Evolutionary conservation across 2,797 vertebrate species (phyloP).

Genomic region (Novumbra hubbsi): DNA sequence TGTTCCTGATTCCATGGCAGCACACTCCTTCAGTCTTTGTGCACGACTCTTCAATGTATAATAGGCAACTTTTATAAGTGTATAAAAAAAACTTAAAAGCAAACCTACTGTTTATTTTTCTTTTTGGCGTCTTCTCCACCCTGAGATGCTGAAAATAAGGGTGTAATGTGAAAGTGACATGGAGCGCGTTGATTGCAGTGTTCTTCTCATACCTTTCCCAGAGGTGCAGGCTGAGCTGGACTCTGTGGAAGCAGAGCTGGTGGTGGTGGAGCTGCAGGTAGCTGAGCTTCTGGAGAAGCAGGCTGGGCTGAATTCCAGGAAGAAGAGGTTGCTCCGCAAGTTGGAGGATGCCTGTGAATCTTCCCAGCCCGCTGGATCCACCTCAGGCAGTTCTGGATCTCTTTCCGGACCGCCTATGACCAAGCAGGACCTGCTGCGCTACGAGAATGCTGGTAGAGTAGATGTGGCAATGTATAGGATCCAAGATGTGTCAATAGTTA

Average conservation of each 20-base stretch:
- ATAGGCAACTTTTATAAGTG: not conserved
- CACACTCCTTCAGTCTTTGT: not conserved
- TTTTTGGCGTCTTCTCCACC: not conserved
- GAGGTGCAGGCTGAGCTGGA: slow-evolving; percentile 81
- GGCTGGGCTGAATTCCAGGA: slow-evolving; percentile 77
- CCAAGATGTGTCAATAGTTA: not conserved
- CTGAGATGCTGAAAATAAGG: not conserved
- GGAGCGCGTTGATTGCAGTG: not conserved
- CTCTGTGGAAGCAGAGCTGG: slow-evolving; percentile 82
- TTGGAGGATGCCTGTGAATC: slow-evolving; percentile 74
- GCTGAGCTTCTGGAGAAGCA: slow-evolving; percentile 86
- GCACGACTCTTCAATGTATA: not conserved
- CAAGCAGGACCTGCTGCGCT: slow-evolving; percentile 67
- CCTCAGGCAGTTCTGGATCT: slow-evolving; percentile 48
- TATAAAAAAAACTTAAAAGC: not conserved
- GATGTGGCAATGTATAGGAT: not conserved
- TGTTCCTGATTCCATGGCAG: not conserved
- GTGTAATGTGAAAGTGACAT: too few species aligned
- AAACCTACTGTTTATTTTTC: not conserved
- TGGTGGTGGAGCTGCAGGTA: slow-evolving; percentile 85
- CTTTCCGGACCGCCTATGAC: slow-evolving; percentile 58
- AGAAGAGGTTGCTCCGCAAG: slow-evolving; percentile 70
- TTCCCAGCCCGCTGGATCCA: slow-evolving; percentile 50
- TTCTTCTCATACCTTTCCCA: slow-evolving; percentile 11
- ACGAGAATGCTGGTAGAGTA: slow-evolving; percentile 81